Conservation (phyloP, 2,797 vertebrate species). For the Gila robusta region DNA sequence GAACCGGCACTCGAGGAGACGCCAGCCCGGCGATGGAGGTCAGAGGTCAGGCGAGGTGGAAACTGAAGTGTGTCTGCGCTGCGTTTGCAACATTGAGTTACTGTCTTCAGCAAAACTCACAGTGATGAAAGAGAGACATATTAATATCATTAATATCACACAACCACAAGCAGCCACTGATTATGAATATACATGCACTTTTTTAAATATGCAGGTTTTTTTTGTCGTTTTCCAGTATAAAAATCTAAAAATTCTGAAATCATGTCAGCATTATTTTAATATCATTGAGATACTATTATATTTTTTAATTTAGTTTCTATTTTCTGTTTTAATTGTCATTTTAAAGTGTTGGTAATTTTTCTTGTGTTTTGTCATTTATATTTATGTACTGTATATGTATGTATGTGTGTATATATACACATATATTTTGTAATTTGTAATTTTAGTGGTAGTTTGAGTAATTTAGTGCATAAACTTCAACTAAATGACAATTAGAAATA, state of each 20-base stretch:
- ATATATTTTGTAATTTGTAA: no score
- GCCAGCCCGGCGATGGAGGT: slow-evolving; percentile 15
- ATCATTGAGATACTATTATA: no score
- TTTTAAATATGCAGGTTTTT: no score
- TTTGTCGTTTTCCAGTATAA: neutral
- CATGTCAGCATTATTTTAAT: neutral
- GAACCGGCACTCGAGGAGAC: slow-evolving; percentile 29
- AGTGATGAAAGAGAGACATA: neutral
- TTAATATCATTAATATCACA: slow-evolving; percentile 23
- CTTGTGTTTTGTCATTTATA: no score
- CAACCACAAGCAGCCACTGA: neutral
- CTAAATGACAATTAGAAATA: neutral
- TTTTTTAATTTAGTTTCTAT: no score
- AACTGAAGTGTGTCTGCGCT: neutral
- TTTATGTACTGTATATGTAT: no score
- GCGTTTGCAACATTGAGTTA: neutral
- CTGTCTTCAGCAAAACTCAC: neutral
- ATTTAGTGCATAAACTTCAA: neutral
- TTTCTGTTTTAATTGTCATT: no score
- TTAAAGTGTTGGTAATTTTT: no score
- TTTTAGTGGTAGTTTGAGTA: neutral
- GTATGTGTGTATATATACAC: no score
- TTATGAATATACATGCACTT: neutral
- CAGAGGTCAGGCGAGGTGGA: slow-evolving; percentile 39
- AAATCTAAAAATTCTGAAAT: neutral